A percentile compares a stretch with the other conserved stretches of the same genome.
Conservation (phyloP, 2,888 invertebrate species). For the Aphidoletes aphidimyza region DNA sequence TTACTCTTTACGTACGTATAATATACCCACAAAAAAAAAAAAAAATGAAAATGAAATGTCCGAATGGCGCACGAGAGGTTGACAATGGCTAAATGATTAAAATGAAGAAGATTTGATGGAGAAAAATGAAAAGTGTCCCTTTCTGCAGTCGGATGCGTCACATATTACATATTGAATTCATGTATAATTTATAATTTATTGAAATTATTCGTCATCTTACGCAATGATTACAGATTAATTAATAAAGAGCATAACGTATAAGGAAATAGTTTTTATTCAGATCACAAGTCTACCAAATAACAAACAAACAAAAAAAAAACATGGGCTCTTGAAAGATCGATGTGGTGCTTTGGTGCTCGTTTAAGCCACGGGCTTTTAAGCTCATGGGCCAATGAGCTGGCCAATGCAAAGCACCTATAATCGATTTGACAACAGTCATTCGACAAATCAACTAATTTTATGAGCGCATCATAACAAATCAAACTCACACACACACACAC, state of each 20-base stretch:
- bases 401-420: background rate
- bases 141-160: background rate
- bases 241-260: conserved; percentile 45
- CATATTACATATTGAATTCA: conserved; percentile 1
- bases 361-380: no score
- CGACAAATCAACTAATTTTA: background rate
- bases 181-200: conserved; percentile 49
- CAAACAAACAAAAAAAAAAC: background rate
- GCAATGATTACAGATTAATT: conserved; percentile 14
- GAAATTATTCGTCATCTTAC: conserved; percentile 40
- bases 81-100: background rate
- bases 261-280: conserved; percentile 44
- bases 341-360: no score
- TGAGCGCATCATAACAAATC: background rate
- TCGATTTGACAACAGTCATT: background rate
- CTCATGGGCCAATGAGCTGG: no score
- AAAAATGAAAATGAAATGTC: conserved; percentile 15
- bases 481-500: no score
- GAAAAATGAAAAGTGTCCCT: no score
- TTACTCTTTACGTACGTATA: conserved; percentile 43
- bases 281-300: conserved; percentile 44
- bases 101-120: background rate
- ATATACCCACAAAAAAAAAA: conserved; percentile 25
- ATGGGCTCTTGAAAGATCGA: no score
- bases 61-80: background rate